Base-by-base conservation (phyloP, 2,113 vertebrate genomes). In the Chaetorhynchus papuensis region DNA sequence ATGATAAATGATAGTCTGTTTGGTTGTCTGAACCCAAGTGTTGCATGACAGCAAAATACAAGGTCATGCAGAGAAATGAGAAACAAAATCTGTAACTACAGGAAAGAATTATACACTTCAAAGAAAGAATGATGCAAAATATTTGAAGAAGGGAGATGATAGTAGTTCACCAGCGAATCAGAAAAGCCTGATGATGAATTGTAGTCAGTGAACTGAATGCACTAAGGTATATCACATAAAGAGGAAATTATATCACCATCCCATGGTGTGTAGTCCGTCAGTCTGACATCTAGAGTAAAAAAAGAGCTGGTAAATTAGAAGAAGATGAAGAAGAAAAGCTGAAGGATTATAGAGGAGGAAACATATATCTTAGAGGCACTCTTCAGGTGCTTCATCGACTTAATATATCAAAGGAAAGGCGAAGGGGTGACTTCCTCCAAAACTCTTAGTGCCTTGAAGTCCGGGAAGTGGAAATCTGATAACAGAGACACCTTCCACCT, bases 121-220 rank as follows among this genome's bases (percentile, higher is more conserved):
- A 72, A 60, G 16, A 57, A 90, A 31, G 21, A 68, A 53, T 20
- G 28, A 81, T 30, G 10, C 11, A 49, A 83, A 88, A 59, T 13
- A 52, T 79, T 71, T 11, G 22, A 6, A 5, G 12, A 3, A 0
- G 3, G 1, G 7, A 8, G 4, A 4, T 19, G 26, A 28, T 26
- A 39, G 16, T 18, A 37, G 19, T 44, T 74, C 57, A 69, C 8
- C n/a, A 70, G 31, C 47, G 70, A 50, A 66, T 81, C 64, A 70
- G 20, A 78, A 91, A 78, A 81, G 9, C 21, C 15, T 16, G 41
- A 4, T 57, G 54, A 65, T 68, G 22, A 80, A 60, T 7, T 53
- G 13, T 12, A 88, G 42, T 19, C 37, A 77, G 12, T 65, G 26
- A 77, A 19, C 13, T 66, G 54, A 69, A 65, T 69, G 28, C 11